Evolutionary conservation across 2,888 invertebrate species (phyloP), one percentile per base, ranked within the genome.

Genomic region (Linnaemya tessellans): DNA sequence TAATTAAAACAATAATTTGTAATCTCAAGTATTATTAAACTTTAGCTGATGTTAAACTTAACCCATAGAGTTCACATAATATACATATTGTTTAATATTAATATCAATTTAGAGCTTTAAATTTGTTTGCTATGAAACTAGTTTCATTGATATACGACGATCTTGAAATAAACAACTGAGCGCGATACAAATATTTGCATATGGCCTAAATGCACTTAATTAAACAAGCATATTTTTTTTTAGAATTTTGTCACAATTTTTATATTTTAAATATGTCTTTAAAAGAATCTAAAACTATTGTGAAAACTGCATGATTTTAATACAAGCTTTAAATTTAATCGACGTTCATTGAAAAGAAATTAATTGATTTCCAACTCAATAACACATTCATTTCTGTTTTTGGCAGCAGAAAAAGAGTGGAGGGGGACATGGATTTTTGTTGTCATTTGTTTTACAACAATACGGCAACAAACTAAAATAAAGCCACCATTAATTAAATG

Each of bases 401-500:
- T 9, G 38, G 35, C 35, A 46, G 20, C 7, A 35, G 18, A 30
- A 18, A 49, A n/a, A 54, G 4, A 20, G 18, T n/a, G n/a, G 11
- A 51, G 18, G 8, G 49, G 2, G 11, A 51, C 22, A 7, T 54
- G 54, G 22, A 15, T 58, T 43, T 51, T 58, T 43, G n/a, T 43
- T 30, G 56, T 43, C 56, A 25, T 71, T 56, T 71, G 56, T 58
- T 43, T 43, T 43, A 56, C 20, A 73, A 73, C 46, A 60, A 35
- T 18, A 0, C 22, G n/a, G 30, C 56, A 58, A 43, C 22, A 46
- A 43, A 38, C 38, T 22, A 30, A 54, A 18, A 38, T 56, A 43
- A 38, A 75, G 64, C 22, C 54, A 51, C 15, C 20, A 67, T 77
- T 58, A 67, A 67, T 77, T 77, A 30, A 56, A 67, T 77, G 67